Base-by-base conservation (phyloP, 2,113 vertebrate genomes). In the Etia nguti region DNA sequence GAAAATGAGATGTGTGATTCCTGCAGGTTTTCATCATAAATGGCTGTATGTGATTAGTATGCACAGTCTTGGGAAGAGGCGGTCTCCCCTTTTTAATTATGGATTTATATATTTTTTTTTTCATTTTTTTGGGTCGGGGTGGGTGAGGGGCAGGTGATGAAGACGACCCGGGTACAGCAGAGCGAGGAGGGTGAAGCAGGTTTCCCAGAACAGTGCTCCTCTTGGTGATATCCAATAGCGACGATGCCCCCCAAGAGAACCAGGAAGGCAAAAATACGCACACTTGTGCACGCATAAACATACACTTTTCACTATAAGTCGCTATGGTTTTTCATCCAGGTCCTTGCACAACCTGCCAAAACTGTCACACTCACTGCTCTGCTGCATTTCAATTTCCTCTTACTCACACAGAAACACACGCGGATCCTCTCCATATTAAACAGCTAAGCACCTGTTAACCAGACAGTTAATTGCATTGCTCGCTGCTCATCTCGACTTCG, bases 391-490 rank as follows among this genome's bases (percentile, higher is more conserved):
- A 95, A 96, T 95, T 95, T 95, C 57, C 86, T 89, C 56, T 83
- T 80, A 57, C 83, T 77, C 87, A n/a, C 57, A 43, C 22, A 29
- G 22, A 62, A 88, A 75, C 50, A 38, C 79, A 85, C 43, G 55
- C 79, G 54, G 26, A 82, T 57, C 16, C 57, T 22, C 91, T 94
- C 86, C 92, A 94, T 94, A 95, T 95, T 95, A 94, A 95, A 95
- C 89, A 92, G 92, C 86, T 92, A 86, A 88, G 81, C 94, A 95
- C 92, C 94, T 94, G 94, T 94, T 95, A 95, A 94, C 92, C 92
- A 95, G 85, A 54, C 90, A 93, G 89, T 95, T 95, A 95, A 95
- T 95, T 95, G 94, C 94, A 88, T 92, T 83, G 89, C 94, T 92
- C 59, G 16, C 52, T 82, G 79, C 90, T 92, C 85, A 86, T 85